These are phyloP conservation scores for Steinernema carpocapsae DNA, from an alignment of 2,888 invertebrate genomes.

Conservation along the genomic window DNA sequence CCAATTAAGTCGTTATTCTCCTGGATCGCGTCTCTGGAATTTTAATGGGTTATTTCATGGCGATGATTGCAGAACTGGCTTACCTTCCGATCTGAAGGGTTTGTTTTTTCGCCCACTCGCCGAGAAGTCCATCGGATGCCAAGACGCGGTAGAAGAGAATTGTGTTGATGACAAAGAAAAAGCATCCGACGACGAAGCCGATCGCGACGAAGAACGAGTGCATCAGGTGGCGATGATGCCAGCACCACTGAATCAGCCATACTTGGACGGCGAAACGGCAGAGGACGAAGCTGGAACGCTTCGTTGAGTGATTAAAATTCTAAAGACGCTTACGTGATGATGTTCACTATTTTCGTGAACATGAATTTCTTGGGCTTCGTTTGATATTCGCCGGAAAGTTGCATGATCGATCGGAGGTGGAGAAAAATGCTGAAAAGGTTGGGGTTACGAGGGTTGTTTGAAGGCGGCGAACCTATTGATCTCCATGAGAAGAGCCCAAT, in stretches of 20 bases:
- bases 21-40: neutral
- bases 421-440: constrained; percentile 56
- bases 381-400: constrained; percentile 49
- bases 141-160: constrained; percentile 59
- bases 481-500: constrained; percentile 65
- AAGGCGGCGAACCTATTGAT: constrained; percentile 54
- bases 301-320: neutral
- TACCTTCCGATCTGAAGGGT: neutral
- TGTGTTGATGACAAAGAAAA: constrained; percentile 57
- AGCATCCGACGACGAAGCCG: constrained; percentile 48
- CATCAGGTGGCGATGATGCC: constrained; percentile 41
- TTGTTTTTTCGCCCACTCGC: constrained; percentile 36
- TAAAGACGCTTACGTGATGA: constrained; percentile 50
- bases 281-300: constrained; percentile 56
- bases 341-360: constrained; percentile 49
- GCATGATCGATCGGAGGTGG: constrained; percentile 61
- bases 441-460: neutral
- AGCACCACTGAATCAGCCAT: constrained; percentile 52
- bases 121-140: constrained; percentile 59
- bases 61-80: neutral
- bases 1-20: neutral
- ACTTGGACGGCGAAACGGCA: constrained; percentile 59
- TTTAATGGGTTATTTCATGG: neutral
- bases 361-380: constrained; percentile 45
- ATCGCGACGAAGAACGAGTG: constrained; percentile 49